Conservation (phyloP, 2,113 vertebrate species). For the Ammospiza caudacuta region DNA sequence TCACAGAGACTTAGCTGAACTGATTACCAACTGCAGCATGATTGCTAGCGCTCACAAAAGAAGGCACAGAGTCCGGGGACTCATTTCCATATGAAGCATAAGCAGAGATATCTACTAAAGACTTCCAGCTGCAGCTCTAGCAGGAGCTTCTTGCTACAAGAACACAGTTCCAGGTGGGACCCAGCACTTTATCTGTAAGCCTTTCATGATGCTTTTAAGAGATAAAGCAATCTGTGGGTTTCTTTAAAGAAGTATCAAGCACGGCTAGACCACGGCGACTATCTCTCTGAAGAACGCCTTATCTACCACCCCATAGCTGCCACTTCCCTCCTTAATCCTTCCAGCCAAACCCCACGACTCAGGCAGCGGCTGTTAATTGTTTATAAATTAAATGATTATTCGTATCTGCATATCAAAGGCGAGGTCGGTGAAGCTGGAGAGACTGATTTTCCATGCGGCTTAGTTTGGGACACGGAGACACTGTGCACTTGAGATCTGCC, state of each 20-base stretch:
- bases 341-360: not conserved
- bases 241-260: not conserved
- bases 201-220: slow-evolving; percentile 35
- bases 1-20: slow-evolving; percentile 15
- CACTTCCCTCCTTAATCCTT: slow-evolving; percentile 15
- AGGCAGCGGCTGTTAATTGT: not conserved
- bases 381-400: slow-evolving; percentile 40
- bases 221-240: not conserved
- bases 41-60: not conserved
- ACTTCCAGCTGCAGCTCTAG: not conserved
- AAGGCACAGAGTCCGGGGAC: not conserved
- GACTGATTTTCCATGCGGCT: not conserved
- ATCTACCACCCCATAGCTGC: not conserved
- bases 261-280: not conserved
- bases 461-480: not conserved
- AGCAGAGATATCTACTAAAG: not conserved
- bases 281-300: not conserved
- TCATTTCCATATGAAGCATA: not conserved
- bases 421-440: not conserved
- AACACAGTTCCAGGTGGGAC: slow-evolving; percentile 12
- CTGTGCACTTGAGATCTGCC: not conserved
- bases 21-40: not conserved
- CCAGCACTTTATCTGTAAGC: slow-evolving; percentile 3
- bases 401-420: slow-evolving; percentile 21
- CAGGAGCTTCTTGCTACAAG: not conserved